Base-by-base conservation (phyloP, 2,888 invertebrate species). In the Amphipoea oculea region DNA sequence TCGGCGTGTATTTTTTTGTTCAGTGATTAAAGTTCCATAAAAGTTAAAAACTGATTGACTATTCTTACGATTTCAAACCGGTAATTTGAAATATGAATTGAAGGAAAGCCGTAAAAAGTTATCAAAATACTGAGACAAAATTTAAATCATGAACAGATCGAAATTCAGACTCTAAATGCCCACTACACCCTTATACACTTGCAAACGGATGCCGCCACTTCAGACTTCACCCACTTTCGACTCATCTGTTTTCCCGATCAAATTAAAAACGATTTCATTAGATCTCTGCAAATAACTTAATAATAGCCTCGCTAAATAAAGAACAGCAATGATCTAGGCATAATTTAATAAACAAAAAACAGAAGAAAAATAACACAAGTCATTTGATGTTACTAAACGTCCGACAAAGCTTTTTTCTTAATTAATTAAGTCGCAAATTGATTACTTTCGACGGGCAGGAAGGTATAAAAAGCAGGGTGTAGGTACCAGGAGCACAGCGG, bases 381-480 rank as follows among this genome's bases (percentile, higher is more conserved):
- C 88, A 89, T 89, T 89, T 89, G 87, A 89, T 88, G 89, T 88
- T 88, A 89, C 88, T 89, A 89, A 89, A 89, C 86, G 89, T 88
- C 86, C 78, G 83, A 89, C 89, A 89, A 89, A 93, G 93, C 92
- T 94, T 94, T 95, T 95, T 96, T 96, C 96, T 95, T 96, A 96
- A 96, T 96, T 96, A 97, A 97, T 96, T 96, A 96, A 96, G 95
- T 96, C 95, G 93, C 96, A 96, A 96, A 97, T 97, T 96, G 96
- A 97, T 96, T 97, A 96, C 96, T 96, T 96, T 96, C 96, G 95
- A 95, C 95, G 94, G 94, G 94, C 93, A 93, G 94, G 95, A 94
- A 96, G 94, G 95, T 95, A 96, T 96, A 96, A 96, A 96, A 96
- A 96, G 94, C 93, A 86, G 94, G 95, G 96, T 91, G 95, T 94